Base-by-base conservation (phyloP, 2,888 invertebrate species). In the Microplitis deprimator region DNA sequence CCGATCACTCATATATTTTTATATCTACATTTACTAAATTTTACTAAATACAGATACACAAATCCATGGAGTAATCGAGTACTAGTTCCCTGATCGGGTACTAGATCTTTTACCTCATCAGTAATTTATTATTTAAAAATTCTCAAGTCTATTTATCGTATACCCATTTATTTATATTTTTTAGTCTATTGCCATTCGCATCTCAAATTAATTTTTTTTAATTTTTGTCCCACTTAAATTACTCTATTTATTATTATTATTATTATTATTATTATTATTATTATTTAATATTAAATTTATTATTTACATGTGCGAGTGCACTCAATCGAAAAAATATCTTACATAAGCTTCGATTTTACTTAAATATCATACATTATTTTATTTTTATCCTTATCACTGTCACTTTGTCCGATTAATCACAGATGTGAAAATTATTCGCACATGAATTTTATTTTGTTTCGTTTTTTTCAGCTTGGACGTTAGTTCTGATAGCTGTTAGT, bases 301-400 rank as follows among this genome's bases (percentile, higher is more conserved):
- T 68, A 50, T 50, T 50, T 50, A 50, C 50, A 50, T 50, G 50
- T 50, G 50, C 50, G 10, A 50, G 50, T 75, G 59, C 41, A 70
- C 75, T 64, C 73, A 74, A 71, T 82, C 78, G 83, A 84, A 84
- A 81, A 85, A 86, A 84, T 85, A 87, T 86, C 84, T 87, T 87
- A 87, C 86, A 87, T 79, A 81, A 86, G 84, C 84, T 81, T 78
- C 79, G 69, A 77, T 78, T 77, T 75, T 77, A 78, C 77, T 79
- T 75, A 79, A 50, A 77, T 79, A 77, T 79, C 73, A 78, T 75
- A 76, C 77, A 76, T 74, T 76, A 78, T 77, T 77, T 74, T 61
- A 76, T 74, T 61, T 76, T 69, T 71, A 68, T 40, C 65, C 16
- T 77, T 74, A 65, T 76, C 71, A 80, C 77, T 79, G 72, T 79